phyloP scores from a whole-genome alignment of 2,113 vertebrate genomes.

The Egretta garzetta region DNA sequence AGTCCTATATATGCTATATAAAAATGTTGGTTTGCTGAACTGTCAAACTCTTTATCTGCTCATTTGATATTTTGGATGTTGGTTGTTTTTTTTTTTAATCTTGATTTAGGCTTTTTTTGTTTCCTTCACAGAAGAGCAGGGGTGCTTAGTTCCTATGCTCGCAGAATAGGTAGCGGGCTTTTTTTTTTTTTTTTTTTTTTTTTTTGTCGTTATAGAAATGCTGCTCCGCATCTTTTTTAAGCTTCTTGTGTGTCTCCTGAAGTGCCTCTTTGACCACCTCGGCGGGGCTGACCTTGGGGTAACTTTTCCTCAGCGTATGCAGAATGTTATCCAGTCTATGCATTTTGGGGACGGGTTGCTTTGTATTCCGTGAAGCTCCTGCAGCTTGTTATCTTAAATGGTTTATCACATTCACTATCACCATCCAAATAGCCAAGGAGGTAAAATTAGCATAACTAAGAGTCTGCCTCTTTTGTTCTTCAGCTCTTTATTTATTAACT shows the following conservation, averaged over 20 bases:
- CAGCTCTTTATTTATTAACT: conserved; percentile 53
- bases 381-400: conserved; percentile 50
- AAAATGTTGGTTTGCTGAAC: conserved; percentile 2
- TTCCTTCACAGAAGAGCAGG: background rate
- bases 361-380: conserved; percentile 15
- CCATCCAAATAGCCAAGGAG: conserved; percentile 35
- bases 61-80: background rate
- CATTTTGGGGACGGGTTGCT: background rate
- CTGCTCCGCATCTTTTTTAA: background rate
- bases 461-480: conserved; percentile 53
- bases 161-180: background rate
- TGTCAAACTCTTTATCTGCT: background rate
- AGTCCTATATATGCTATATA: background rate
- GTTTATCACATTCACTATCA: conserved; percentile 40
- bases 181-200: background rate
- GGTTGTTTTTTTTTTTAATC: background rate
- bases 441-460: conserved; percentile 67
- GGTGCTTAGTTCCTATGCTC: background rate
- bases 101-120: background rate
- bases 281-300: conserved; percentile 5
- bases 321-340: background rate
- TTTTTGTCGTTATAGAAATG: background rate
- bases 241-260: background rate
- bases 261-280: background rate
- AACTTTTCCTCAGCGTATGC: conserved; percentile 16